Conservation (phyloP, 2,797 vertebrate species). For the Myotis daubentonii region DNA sequence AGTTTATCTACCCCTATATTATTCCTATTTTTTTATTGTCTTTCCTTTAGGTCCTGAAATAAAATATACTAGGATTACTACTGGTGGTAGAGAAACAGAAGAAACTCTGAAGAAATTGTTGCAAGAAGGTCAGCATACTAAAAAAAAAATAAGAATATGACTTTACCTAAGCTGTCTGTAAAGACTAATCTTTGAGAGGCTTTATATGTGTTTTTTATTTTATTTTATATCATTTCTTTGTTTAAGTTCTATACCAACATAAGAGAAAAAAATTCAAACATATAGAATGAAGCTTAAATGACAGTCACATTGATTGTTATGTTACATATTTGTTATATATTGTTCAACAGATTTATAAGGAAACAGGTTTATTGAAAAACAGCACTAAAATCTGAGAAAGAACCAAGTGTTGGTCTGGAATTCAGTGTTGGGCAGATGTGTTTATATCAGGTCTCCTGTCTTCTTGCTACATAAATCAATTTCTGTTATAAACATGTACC, state of each 20-base stretch:
- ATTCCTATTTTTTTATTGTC: background rate
- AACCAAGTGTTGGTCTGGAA: slow-evolving; percentile 41
- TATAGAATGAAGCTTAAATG: background rate
- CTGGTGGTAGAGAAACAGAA: slow-evolving; percentile 82
- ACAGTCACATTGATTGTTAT: background rate
- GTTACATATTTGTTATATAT: background rate
- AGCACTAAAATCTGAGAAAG: background rate
- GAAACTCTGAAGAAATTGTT: slow-evolving; percentile 85
- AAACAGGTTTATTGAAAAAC: background rate
- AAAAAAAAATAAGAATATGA: background rate
- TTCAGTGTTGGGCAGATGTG: slow-evolving; percentile 8
- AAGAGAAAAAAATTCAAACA: background rate
- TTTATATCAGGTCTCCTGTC: background rate
- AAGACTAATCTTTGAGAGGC: background rate
- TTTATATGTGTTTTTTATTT: background rate
- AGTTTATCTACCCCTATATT: background rate
- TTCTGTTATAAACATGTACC: slow-evolving; percentile 87
- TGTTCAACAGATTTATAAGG: slow-evolving; percentile 3
- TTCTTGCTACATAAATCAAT: slow-evolving; percentile 77
- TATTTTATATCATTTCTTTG: background rate
- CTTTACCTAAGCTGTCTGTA: background rate
- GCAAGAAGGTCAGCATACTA: slow-evolving; percentile 89
- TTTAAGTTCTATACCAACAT: slow-evolving; percentile 28
- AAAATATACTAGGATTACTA: slow-evolving; percentile 87
- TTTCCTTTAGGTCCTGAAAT: slow-evolving; percentile 86